Evolutionary conservation across 2,888 invertebrate species (phyloP), one percentile per base, ranked within the genome.

Genomic region (Xylocampa areola): DNA sequence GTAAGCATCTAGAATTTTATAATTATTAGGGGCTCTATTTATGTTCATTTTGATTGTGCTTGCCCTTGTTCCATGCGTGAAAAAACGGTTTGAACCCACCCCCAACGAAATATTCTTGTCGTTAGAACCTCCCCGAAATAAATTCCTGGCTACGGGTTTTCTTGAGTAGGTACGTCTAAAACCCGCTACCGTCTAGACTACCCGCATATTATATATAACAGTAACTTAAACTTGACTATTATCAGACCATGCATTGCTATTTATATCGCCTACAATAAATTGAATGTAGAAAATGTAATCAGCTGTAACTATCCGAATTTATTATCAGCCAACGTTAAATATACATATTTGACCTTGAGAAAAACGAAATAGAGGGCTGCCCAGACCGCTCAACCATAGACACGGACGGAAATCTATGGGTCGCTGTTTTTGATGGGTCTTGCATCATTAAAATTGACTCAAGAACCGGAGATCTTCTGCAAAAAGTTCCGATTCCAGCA

Each of bases 311-410:
- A 25, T 5, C 0, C 2, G 21, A 7, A 1, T 53, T 50, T 27
- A 51, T 41, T 90, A 91, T 1, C 85, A 96, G 96, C 94, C 27
- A 96, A 95, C 81, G 87, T 94, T 60, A 94, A 91, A 63, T 89
- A 63, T 89, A 94, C 45, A 84, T 96, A 29, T 96, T 95, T 80
- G 95, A 96, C 79, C 91, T 96, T 33, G 88, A 87, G 27, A 80
- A 86, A 39, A 84, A 90, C 63, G 84, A 87, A 0, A 36, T 91
- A 1, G 82, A 78, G 0, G 92, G 91, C 0, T 75, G 95, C 27
- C 96, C 96, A 0, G 97, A 97, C 81, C 97, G 97, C 3, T 95
- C 96, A 95, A 96, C 97, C 32, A 96, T 97, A 40, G 97, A 97
- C 84, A 92, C 94, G 0, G 95, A 96, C 55, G 97, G 96, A 1